Base-by-base conservation (phyloP, 2,113 vertebrate species). In the Spheniscus mendiculus region DNA sequence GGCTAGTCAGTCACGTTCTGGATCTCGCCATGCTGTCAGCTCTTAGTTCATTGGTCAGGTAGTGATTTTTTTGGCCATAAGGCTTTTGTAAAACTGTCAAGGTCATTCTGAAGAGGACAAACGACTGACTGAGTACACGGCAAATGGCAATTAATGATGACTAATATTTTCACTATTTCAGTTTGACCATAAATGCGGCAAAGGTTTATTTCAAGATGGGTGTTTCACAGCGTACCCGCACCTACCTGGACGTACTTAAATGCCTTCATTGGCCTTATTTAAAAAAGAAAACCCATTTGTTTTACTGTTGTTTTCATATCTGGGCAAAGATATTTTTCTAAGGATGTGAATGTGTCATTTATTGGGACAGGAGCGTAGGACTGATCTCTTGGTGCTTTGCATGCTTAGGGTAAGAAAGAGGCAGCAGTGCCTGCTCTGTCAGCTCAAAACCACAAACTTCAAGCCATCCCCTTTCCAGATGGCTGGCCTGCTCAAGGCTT, bases 61-160 rank as follows among this genome's bases (percentile, higher is more conserved):
- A 6, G 32, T 27, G 65, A 9, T 32, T 30, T 14, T 14, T 45
- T 8, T n/a, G 49, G 74, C 63, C 16, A 0, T 30, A 15, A 19
- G 61, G 26, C 25, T 70, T 72, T 23, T 27, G 1, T 14, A 17
- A n/a, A 76, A 10, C 19, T 61, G 58, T 53, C 5, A 9, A 19
- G 67, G 53, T 50, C 17, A 4, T 91, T 71, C 74, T 58, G 70
- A 36, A 49, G 56, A 80, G 71, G 42, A 47, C 50, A 56, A 3
- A 52, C 6, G 2, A 1, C 47, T n/a, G 32, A 44, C 29, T 12
- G 7, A 49, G 32, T 12, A 4, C 16, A 3, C 2, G 4, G 27
- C 14, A 22, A 21, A 9, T 10, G 16, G 70, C 78, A 56, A 15
- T 21, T 45, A 11, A 15, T 2, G 55, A 1, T 38, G 45, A 10